A percentile compares a stretch with the other conserved stretches of the same genome.
Conservation (phyloP, 1,140 invertebrate species). For the Sesamia nonagrioides region DNA sequence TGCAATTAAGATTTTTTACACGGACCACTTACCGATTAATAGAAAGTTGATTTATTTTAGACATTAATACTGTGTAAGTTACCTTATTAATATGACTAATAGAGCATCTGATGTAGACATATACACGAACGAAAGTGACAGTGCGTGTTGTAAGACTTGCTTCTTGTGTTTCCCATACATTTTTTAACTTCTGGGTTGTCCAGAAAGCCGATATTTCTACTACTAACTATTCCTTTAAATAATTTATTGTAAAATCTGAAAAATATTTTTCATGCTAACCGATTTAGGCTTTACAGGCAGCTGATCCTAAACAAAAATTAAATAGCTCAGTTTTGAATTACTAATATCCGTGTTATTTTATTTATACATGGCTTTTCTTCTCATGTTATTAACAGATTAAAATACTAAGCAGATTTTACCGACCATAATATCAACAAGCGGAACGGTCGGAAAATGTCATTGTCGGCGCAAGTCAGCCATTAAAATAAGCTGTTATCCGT, state of each 20-base stretch:
- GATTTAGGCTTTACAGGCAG: too few relatives aligned
- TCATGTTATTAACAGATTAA: too few relatives aligned
- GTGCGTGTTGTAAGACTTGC: background rate
- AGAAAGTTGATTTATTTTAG: slow-evolving; percentile 18
- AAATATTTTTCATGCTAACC: too few relatives aligned
- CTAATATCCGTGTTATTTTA: too few relatives aligned
- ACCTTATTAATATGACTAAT: background rate
- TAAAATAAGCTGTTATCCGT: slow-evolving; percentile 1
- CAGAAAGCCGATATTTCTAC: too few relatives aligned
- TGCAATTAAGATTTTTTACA: background rate
- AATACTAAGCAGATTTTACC: background rate
- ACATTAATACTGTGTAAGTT: slow-evolving; percentile 1
- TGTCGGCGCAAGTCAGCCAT: background rate
- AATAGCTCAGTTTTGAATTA: too few relatives aligned
- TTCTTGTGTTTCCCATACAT: background rate
- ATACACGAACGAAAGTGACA: background rate
- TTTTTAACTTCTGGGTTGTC: background rate
- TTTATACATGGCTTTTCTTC: too few relatives aligned
- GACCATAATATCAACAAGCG: background rate
- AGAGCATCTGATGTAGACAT: background rate
- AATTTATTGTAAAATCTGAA: too few relatives aligned
- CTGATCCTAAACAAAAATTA: too few relatives aligned
- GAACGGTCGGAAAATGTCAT: background rate
- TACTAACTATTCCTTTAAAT: too few relatives aligned
- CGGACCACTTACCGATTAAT: slow-evolving; percentile 4